A percentile compares a stretch with the other conserved stretches of the same genome.
phyloP scores from a whole-genome alignment of 2,888 invertebrate species.

The Sesia bembeciformis region DNA sequence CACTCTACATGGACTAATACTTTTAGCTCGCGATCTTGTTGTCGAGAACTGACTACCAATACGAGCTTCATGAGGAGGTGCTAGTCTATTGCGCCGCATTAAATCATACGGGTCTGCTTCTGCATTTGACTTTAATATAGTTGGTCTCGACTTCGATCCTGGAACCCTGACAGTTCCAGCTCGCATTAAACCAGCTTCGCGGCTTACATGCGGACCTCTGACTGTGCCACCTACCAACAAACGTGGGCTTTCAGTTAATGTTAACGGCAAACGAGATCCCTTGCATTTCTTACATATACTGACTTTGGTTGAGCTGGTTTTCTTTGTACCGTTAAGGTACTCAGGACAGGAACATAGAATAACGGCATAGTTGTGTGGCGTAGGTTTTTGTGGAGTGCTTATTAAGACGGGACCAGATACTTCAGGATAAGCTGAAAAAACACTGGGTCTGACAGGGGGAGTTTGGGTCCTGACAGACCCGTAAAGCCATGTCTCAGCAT shows the following conservation, averaged over 20 bases:
- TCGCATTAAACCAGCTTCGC: constrained; percentile 62
- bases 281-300: constrained; percentile 89
- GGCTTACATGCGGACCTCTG: constrained; percentile 63
- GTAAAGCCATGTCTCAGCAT: constrained; percentile 90
- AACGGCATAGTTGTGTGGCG: constrained; percentile 79
- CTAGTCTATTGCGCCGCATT: constrained; percentile 84
- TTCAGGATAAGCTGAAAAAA: constrained; percentile 65
- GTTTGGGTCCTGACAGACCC: constrained; percentile 80
- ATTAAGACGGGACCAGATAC: constrained; percentile 62
- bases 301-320: constrained; percentile 82
- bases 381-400: constrained; percentile 71
- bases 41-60: constrained; percentile 69
- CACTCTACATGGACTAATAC: constrained; percentile 72
- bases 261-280: constrained; percentile 83
- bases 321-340: constrained; percentile 84
- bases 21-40: constrained; percentile 67
- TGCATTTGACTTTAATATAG: constrained; percentile 76
- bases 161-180: constrained; percentile 79
- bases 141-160: constrained; percentile 74
- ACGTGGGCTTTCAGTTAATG: constrained; percentile 75
- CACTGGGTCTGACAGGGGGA: constrained; percentile 57
- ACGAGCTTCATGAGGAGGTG: constrained; percentile 76
- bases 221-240: constrained; percentile 77
- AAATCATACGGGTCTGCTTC: constrained; percentile 85
- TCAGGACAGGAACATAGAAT: constrained; percentile 88